phyloP scores from a whole-genome alignment of 2,113 vertebrate species.

The Pachypanchax playfairii region DNA sequence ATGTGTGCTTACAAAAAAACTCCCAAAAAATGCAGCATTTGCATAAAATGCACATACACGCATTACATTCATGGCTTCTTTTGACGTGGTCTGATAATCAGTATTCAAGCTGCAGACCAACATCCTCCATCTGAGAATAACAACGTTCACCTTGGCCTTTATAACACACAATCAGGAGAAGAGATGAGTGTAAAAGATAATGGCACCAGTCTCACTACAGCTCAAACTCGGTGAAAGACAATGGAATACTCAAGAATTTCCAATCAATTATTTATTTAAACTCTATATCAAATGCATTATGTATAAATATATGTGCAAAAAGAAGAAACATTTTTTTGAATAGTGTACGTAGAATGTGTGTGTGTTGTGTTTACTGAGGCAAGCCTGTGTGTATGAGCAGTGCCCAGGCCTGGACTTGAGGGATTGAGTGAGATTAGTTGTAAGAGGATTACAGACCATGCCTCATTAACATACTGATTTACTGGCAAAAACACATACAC shows the following conservation, averaged over 20 bases:
- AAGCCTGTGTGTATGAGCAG: slow-evolving; percentile 54
- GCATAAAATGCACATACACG: slow-evolving; percentile 17
- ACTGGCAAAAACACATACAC: slow-evolving; percentile 73
- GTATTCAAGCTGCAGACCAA: slow-evolving; percentile 51
- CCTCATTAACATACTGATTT: slow-evolving; percentile 79
- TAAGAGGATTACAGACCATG: slow-evolving; percentile 79
- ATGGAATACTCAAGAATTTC: slow-evolving; percentile 4
- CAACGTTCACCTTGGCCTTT: slow-evolving; percentile 66
- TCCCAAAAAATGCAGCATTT: slow-evolving; percentile 23
- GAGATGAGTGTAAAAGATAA: slow-evolving; percentile 28
- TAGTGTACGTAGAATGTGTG: slow-evolving; percentile 27
- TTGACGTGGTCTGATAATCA: slow-evolving; percentile 51
- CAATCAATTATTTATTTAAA: slow-evolving; percentile 6
- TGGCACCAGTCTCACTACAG: slow-evolving; percentile 5
- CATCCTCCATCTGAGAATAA: slow-evolving; percentile 39
- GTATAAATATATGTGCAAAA: slow-evolving; percentile 1
- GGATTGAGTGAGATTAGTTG: slow-evolving; percentile 75
- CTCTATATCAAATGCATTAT: slow-evolving; percentile 15
- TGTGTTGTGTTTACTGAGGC: slow-evolving; percentile 50
- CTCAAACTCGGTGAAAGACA: slow-evolving; percentile 20
- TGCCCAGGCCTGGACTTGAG: slow-evolving; percentile 66
- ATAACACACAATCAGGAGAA: slow-evolving; percentile 41
- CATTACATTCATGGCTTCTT: slow-evolving; percentile 15
- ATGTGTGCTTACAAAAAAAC: slow-evolving; percentile 40
- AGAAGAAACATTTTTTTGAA: slow-evolving; percentile 28